Evolutionary conservation across 2,888 invertebrate species (phyloP), one percentile per base, ranked within the genome.

Genomic region (Leucoptera coffeella): DNA sequence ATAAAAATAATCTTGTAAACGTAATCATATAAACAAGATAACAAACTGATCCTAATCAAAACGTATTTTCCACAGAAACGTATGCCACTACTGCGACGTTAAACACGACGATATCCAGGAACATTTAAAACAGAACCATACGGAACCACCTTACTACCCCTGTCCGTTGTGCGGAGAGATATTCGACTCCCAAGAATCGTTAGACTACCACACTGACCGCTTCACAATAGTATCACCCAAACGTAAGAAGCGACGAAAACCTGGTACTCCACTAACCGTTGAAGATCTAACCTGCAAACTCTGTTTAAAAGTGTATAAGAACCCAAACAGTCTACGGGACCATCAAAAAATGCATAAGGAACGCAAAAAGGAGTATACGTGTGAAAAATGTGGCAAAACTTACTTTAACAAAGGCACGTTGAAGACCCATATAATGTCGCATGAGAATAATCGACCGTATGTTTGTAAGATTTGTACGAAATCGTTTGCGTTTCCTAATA

Each of bases 281-380:
- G 60, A 56, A 11, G 67, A 67, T 9, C 30, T 69, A 9, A 67
- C 65, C 1, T 67, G 65, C 29, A 41, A 42, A 1, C 30, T 58
- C 3, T 69, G 67, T 29, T 49, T 58, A 25, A 65, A 65, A 30
- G 49, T 64, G 0, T 65, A 64, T 4, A 65, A 65, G 15, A 37
- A 60, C 10, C 41, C 41, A 0, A 53, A 53, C 22, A 50, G 50
- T 17, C 26, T 50, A 7, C 30, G 35, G n/a, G 64, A 77, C 12
- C 83, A 83, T 33, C 75, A 77, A 29, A 75, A 75, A 38, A 53
- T 76, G 1, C 79, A 83, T 41, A 62, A 47, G 28, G 74, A 69
- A 35, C 47, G 64, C 3, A 55, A 55, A 35, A 41, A 54, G 15
- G 53, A 69, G 19, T 65, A 64, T 30, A 62, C 69, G 0, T 69